phyloP scores from a whole-genome alignment of 1,140 invertebrate species.

The Vanessa tameamea region DNA sequence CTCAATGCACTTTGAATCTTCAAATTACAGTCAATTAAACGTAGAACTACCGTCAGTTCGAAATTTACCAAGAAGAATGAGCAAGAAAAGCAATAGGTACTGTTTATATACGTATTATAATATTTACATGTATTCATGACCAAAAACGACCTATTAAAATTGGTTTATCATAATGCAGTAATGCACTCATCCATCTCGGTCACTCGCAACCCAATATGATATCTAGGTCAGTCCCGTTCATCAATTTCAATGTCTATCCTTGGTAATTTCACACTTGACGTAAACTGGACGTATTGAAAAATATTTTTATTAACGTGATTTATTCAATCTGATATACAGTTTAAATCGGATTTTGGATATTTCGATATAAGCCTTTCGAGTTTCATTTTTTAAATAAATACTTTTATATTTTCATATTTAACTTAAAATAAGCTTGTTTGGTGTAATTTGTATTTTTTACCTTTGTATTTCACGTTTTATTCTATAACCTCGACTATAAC shows the following conservation, averaged over 20 bases:
- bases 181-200: slow-evolving; percentile 30
- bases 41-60: no score
- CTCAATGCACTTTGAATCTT: no score
- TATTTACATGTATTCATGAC: no score
- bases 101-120: no score
- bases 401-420: neutral
- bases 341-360: neutral
- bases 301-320: slow-evolving; percentile 9
- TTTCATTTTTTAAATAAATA: neutral
- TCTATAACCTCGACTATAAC: no score
- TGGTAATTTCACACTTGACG: slow-evolving; percentile 33
- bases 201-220: slow-evolving; percentile 27
- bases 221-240: slow-evolving; percentile 35
- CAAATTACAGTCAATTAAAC: no score
- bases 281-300: slow-evolving; percentile 31
- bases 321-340: neutral
- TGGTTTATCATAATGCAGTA: neutral
- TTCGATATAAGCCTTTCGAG: neutral
- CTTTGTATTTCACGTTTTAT: no score
- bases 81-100: no score
- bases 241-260: slow-evolving; percentile 28
- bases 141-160: neutral
- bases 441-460: no score
- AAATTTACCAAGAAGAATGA: no score
- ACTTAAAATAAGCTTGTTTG: no score